phyloP scores from a whole-genome alignment of 2,888 invertebrate genomes.

The Endomychus coccineus region DNA sequence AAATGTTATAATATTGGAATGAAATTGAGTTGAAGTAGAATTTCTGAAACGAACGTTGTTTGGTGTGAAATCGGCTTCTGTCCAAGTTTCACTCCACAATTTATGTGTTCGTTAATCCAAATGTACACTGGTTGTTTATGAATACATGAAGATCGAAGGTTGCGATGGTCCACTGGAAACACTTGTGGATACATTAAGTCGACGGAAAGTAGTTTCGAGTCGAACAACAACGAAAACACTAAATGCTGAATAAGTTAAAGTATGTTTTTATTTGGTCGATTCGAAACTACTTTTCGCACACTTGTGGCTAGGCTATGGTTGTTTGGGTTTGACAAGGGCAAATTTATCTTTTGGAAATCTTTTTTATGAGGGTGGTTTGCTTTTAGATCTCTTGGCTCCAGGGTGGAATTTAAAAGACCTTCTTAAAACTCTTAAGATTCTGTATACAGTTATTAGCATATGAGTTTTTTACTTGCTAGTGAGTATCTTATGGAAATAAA shows the following conservation, averaged over 20 bases:
- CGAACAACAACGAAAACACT: background rate
- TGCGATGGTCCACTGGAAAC: slow-evolving; percentile 35
- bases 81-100: slow-evolving; percentile 39
- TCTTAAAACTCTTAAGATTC: no score
- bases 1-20: no score
- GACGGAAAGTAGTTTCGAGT: slow-evolving; percentile 37
- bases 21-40: no score
- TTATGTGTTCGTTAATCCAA: slow-evolving; percentile 32
- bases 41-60: no score
- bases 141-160: slow-evolving; percentile 26
- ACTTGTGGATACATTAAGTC: slow-evolving; percentile 42
- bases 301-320: slow-evolving; percentile 33
- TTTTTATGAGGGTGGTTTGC: slow-evolving; percentile 34
- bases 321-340: slow-evolving; percentile 38
- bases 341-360: slow-evolving; percentile 38
- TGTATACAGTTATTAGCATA: no score
- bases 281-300: slow-evolving; percentile 30
- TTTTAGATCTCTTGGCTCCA: slow-evolving; percentile 21
- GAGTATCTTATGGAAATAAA: no score
- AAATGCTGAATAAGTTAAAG: no score
- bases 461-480: no score
- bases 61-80: no score
- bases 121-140: slow-evolving; percentile 22
- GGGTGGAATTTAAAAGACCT: no score
- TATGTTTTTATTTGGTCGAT: no score